phyloP scores from a whole-genome alignment of 92 coral and sea anemone species.

The Porites cylindrica region DNA sequence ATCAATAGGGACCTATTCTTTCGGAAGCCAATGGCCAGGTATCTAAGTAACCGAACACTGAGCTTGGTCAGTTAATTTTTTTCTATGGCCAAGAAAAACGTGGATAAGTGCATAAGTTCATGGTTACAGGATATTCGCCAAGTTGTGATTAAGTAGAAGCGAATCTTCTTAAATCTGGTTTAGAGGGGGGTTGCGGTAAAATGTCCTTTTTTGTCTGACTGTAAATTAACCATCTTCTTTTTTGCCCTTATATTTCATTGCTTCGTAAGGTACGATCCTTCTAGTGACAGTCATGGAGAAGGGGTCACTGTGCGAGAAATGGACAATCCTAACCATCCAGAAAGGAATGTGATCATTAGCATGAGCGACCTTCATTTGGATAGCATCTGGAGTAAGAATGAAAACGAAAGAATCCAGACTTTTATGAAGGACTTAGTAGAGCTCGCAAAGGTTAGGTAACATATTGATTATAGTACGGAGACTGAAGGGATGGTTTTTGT shows the following conservation, averaged over 20 bases:
- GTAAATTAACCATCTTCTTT: neutral
- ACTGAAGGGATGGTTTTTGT: neutral
- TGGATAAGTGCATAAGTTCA: too few relatives aligned
- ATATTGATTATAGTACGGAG: neutral
- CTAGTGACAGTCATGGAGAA: conserved; percentile 23
- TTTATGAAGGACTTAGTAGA: conserved; percentile 30
- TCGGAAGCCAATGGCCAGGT: too few relatives aligned
- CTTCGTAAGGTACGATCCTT: conserved; percentile 33
- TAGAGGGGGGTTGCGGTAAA: too few relatives aligned
- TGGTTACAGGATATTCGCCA: too few relatives aligned
- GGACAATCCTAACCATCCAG: conserved; percentile 34
- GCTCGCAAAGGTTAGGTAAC: conserved; percentile 30
- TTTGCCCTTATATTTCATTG: neutral
- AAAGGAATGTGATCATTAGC: conserved; percentile 22
- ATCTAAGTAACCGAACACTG: too few relatives aligned
- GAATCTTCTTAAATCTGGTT: too few relatives aligned
- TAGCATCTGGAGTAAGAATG: conserved; percentile 39
- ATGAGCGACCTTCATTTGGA: conserved; percentile 53
- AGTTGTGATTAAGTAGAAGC: too few relatives aligned
- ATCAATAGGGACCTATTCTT: too few relatives aligned
- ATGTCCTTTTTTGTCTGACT: too few relatives aligned
- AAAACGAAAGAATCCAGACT: conserved; percentile 18
- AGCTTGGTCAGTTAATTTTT: too few relatives aligned
- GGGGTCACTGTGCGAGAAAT: conserved; percentile 30
- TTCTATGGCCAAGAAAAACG: too few relatives aligned